Conservation (phyloP, 2,797 vertebrate species). For the Aldrovandia affinis region DNA sequence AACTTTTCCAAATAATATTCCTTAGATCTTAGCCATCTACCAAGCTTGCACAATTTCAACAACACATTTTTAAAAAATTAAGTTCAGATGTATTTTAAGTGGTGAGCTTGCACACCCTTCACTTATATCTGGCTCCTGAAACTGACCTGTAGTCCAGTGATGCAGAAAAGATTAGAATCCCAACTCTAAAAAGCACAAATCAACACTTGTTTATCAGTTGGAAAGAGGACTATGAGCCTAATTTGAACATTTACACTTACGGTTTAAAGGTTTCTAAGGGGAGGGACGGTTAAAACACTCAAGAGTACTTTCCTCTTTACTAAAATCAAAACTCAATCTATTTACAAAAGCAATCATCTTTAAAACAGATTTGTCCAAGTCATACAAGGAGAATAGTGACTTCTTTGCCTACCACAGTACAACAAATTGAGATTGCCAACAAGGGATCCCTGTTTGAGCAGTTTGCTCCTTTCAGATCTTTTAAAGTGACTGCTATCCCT, state of each 20-base stretch:
- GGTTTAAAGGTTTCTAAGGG: slow-evolving; percentile 65
- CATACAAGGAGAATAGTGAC: slow-evolving; percentile 52
- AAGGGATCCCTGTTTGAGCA: slow-evolving; percentile 65
- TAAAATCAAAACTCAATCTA: slow-evolving; percentile 38
- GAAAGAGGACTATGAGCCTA: slow-evolving; percentile 67
- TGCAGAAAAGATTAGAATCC: slow-evolving; percentile 73
- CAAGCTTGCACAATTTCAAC: slow-evolving; percentile 6
- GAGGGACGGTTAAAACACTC: slow-evolving; percentile 57
- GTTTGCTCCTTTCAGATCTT: slow-evolving; percentile 68
- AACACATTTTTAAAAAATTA: slow-evolving; percentile 4
- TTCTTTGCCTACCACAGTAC: slow-evolving; percentile 57
- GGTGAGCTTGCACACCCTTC: slow-evolving; percentile 71
- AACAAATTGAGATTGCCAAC: slow-evolving; percentile 67
- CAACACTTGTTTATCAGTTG: slow-evolving; percentile 35
- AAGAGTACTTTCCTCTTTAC: slow-evolving; percentile 45
- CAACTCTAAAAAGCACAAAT: slow-evolving; percentile 66
- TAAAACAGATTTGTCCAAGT: slow-evolving; percentile 42
- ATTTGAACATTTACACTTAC: slow-evolving; percentile 74
- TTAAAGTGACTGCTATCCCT: slow-evolving; percentile 74
- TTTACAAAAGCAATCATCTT: slow-evolving; percentile 46
- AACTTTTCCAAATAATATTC: neutral
- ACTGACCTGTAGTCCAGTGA: slow-evolving; percentile 78
- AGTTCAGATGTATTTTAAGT: slow-evolving; percentile 38
- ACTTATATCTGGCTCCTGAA: slow-evolving; percentile 73
- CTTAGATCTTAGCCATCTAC: neutral